Evolutionary conservation across 1,140 invertebrate species (phyloP).

Genomic region (Cyclina sinensis): DNA sequence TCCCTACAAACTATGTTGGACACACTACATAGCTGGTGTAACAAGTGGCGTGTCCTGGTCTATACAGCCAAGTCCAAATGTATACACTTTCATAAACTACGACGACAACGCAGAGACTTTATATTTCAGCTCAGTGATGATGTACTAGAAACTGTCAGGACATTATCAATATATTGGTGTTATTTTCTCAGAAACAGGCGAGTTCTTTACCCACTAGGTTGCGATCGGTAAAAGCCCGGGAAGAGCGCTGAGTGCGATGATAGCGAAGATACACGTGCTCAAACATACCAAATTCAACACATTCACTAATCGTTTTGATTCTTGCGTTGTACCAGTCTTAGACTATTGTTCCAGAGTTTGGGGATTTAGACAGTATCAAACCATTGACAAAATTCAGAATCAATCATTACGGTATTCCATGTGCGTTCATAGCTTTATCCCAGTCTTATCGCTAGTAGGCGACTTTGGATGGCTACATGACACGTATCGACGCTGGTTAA

Average conservation of each 20-base stretch:
- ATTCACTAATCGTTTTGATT: not conserved
- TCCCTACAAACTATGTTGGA: not conserved
- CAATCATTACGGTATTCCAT: not conserved
- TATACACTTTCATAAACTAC: not conserved
- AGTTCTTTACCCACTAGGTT: not conserved
- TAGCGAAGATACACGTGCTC: not conserved
- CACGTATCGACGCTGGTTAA: not conserved
- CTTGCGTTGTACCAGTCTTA: not conserved
- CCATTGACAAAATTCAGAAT: not conserved
- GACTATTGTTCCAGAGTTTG: not conserved
- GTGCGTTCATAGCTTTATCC: too few species aligned
- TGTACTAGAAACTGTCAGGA: not conserved
- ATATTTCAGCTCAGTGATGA: not conserved
- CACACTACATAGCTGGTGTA: not conserved
- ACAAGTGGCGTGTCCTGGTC: not conserved
- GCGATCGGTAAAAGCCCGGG: not conserved
- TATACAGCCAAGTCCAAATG: not conserved
- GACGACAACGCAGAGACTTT: not conserved
- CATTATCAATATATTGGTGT: conserved; percentile 19
- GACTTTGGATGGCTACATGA: not conserved
- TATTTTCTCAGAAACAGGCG: not conserved
- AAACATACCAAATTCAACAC: not conserved
- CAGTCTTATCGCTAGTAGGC: not conserved
- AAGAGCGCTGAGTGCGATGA: not conserved
- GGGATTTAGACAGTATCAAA: not conserved